Conservation (phyloP, 2,888 invertebrate genomes). For the Diogma glabrata region DNA sequence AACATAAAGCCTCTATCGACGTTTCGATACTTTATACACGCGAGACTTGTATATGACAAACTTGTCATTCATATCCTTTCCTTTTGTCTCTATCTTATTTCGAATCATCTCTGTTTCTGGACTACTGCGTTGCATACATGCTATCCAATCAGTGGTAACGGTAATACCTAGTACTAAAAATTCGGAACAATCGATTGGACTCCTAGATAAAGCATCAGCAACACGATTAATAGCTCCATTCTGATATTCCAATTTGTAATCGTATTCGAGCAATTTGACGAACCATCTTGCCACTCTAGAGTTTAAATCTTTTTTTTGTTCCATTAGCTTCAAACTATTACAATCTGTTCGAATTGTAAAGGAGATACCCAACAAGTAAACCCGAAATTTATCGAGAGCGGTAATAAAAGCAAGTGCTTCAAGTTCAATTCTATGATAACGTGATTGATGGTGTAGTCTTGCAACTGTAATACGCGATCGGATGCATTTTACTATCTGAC, state of each 20-base stretch:
- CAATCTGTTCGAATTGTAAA: conserved; percentile 23
- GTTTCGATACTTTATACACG: too few species aligned
- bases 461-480: not conserved
- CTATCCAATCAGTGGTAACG: too few species aligned
- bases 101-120: too few species aligned
- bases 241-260: conserved; percentile 24
- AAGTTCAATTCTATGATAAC: conserved; percentile 11
- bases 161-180: too few species aligned
- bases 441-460: conserved; percentile 8
- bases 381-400: conserved; percentile 21
- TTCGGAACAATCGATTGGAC: too few species aligned
- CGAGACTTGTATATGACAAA: too few species aligned
- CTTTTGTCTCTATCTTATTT: too few species aligned
- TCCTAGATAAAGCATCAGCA: conserved; percentile 24
- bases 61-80: too few species aligned
- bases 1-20: too few species aligned
- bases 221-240: conserved; percentile 27
- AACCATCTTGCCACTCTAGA: conserved; percentile 25
- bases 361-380: conserved; percentile 21
- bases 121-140: too few species aligned
- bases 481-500: conserved; percentile 6
- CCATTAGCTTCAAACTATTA: conserved; percentile 21
- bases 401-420: conserved; percentile 16
- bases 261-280: too few species aligned
- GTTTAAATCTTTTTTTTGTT: conserved; percentile 21